Percentiles rank a stretch among this genome's conserved stretches.
Evolutionary conservation across 1,140 invertebrate species (phyloP).

Genomic region (Cotesia chilonis): DNA sequence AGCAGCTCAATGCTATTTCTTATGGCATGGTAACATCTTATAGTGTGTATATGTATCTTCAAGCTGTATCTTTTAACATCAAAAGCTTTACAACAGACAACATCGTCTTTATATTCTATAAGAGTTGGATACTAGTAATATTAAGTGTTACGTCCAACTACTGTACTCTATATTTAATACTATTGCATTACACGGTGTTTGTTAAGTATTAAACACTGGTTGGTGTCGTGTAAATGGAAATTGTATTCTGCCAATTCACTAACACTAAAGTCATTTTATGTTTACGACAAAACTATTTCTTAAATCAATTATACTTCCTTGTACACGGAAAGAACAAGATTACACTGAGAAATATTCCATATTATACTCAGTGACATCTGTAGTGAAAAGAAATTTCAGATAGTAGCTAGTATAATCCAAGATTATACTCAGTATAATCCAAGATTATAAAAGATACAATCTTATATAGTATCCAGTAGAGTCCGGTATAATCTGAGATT

Average conservation of each 20-base stretch:
- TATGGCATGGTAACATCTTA: constrained; percentile 48
- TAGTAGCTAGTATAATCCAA: no score
- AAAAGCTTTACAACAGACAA: neutral
- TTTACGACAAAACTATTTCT: constrained; percentile 20
- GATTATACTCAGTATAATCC: no score
- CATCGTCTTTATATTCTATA: neutral
- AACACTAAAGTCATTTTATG: constrained; percentile 9
- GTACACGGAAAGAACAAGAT: neutral
- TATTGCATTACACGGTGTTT: neutral
- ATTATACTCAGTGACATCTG: no score
- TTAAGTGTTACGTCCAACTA: neutral
- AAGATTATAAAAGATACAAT: no score
- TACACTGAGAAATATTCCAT: neutral
- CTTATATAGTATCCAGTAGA: no score
- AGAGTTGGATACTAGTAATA: constrained; percentile 8
- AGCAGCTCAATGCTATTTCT: constrained; percentile 29
- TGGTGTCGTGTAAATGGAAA: constrained; percentile 52
- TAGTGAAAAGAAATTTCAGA: no score
- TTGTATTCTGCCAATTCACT: constrained; percentile 46
- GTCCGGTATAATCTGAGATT: no score
- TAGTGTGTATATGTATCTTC: constrained; percentile 34
- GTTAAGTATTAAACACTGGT: constrained; percentile 43
- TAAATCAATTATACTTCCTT: neutral
- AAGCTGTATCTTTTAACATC: neutral
- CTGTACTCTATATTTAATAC: constrained; percentile 24